phyloP scores from a whole-genome alignment of 2,113 vertebrate genomes.

The Hippocampus zosterae region DNA sequence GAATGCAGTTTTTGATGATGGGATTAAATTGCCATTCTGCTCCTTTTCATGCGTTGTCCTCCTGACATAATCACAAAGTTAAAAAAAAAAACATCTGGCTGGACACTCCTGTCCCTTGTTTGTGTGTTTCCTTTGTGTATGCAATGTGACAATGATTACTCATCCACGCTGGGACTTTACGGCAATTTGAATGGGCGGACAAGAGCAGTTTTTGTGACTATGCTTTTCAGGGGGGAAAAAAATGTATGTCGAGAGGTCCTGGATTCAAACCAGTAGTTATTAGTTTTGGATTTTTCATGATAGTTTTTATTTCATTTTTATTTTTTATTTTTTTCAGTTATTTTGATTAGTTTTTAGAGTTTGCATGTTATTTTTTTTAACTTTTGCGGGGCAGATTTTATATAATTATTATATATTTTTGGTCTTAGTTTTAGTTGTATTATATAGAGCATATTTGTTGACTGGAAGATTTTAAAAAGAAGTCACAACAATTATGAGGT shows the following conservation, averaged over 20 bases:
- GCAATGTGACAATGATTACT: slow-evolving; percentile 20
- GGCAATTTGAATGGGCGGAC: slow-evolving; percentile 12
- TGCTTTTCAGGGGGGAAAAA: slow-evolving; percentile 5
- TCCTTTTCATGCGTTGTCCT: slow-evolving; percentile 61
- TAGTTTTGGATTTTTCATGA: no score
- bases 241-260: not conserved
- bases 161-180: slow-evolving; percentile 22
- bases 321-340: no score
- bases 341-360: no score
- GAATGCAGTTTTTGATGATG: slow-evolving; percentile 72
- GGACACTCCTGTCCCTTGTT: slow-evolving; percentile 43
- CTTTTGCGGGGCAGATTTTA: no score
- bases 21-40: slow-evolving; percentile 65
- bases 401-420: no score
- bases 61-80: slow-evolving; percentile 45
- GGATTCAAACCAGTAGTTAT: not conserved
- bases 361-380: no score
- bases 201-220: slow-evolving; percentile 7
- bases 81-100: slow-evolving; percentile 60
- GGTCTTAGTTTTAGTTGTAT: no score
- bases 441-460: no score
- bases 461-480: no score
- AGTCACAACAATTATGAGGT: no score
- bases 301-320: no score
- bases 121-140: slow-evolving; percentile 53